Percentiles rank a stretch among this genome's conserved stretches.
Conservation (phyloP, 1,140 invertebrate genomes). For the Anastrepha ludens region DNA sequence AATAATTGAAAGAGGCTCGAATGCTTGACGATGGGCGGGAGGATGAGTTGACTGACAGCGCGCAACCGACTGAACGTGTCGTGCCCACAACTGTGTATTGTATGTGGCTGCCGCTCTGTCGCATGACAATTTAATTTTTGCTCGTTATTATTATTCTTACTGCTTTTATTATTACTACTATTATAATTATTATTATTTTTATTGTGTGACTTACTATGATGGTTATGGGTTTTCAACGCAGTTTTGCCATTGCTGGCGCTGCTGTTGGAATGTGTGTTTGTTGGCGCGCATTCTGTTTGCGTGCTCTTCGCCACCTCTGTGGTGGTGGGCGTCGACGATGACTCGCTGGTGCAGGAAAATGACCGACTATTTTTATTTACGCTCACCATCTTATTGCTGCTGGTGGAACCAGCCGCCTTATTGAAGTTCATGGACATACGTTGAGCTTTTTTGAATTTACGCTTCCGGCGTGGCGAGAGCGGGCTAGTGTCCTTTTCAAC, state of each 20-base stretch:
- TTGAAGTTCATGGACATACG: slow-evolving; percentile 50
- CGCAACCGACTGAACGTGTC: slow-evolving; percentile 68
- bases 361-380: slow-evolving; percentile 60
- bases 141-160: not conserved
- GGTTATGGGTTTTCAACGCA: slow-evolving; percentile 24
- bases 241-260: slow-evolving; percentile 9
- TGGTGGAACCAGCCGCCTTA: slow-evolving; percentile 54
- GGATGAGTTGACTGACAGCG: slow-evolving; percentile 68
- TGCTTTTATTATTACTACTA: not conserved
- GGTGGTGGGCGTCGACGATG: slow-evolving; percentile 15
- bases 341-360: slow-evolving; percentile 63
- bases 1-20: slow-evolving; percentile 72
- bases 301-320: not conserved
- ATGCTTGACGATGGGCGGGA: slow-evolving; percentile 64
- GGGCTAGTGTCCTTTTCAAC: slow-evolving; percentile 66
- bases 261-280: slow-evolving; percentile 55
- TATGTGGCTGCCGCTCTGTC: slow-evolving; percentile 22
- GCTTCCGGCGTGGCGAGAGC: slow-evolving; percentile 63
- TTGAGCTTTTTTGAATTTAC: slow-evolving; percentile 68
- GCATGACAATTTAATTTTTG: slow-evolving; percentile 23
- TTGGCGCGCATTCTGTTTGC: not conserved
- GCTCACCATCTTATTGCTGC: slow-evolving; percentile 58
- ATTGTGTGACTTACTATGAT: slow-evolving; percentile 20
- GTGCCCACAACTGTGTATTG: slow-evolving; percentile 47
- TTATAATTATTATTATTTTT: not conserved